A percentile compares a stretch with the other conserved stretches of the same genome.
Conservation (phyloP, 2,797 vertebrate species). For the Myoxocephalus aenaeus region DNA sequence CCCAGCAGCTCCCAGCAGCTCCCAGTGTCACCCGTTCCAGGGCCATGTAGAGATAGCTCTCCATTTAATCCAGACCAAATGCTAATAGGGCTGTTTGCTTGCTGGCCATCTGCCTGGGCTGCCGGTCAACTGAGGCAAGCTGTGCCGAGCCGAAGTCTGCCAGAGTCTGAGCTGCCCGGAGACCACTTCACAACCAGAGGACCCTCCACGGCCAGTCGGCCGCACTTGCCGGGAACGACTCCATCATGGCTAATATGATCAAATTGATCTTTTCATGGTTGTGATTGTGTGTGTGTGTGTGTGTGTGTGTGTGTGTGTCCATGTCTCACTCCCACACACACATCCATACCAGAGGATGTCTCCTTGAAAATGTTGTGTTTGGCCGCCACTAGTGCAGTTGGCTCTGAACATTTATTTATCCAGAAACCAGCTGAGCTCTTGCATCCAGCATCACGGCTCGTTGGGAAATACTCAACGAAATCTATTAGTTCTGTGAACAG, state of each 20-base stretch:
- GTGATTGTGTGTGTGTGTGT: neutral
- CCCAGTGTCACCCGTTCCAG: neutral
- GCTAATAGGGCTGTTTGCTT: constrained; percentile 85
- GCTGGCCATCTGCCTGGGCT: constrained; percentile 84
- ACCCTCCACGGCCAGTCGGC: constrained; percentile 72
- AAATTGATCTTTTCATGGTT: constrained; percentile 72
- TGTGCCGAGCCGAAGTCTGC: constrained; percentile 69
- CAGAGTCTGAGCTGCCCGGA: constrained; percentile 76
- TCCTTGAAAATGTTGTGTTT: constrained; percentile 48
- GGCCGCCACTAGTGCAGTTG: constrained; percentile 30
- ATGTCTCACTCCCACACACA: constrained; percentile 44
- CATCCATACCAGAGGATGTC: constrained; percentile 44
- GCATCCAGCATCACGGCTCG: too few relatives aligned
- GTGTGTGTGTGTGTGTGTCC: constrained; percentile 15
- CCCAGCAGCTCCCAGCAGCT: constrained; percentile 16
- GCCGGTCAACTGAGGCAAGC: constrained; percentile 71
- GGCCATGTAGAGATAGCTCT: constrained; percentile 66
- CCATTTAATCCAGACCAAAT: constrained; percentile 87
- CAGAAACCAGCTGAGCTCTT: neutral
- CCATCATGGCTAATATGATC: constrained; percentile 38
- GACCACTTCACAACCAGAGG: constrained; percentile 77
- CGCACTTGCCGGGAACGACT: constrained; percentile 65
- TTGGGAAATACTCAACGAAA: neutral
- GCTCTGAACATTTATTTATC: constrained; percentile 37
- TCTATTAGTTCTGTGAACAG: too few relatives aligned